Conservation (phyloP, 2,113 vertebrate genomes). For the Panthera uncia region DNA sequence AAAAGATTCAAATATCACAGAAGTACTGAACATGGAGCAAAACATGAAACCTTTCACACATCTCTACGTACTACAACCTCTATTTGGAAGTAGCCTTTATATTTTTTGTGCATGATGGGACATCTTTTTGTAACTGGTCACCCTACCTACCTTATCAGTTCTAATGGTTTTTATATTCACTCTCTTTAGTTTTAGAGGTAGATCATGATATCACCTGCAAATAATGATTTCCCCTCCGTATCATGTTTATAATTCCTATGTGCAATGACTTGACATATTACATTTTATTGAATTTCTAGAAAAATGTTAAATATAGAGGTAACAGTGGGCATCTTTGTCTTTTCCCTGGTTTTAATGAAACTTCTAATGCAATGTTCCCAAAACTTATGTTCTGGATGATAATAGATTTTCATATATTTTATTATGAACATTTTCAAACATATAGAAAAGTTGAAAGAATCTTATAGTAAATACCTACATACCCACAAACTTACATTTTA, state of each 20-base stretch:
- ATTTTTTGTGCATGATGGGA: not conserved
- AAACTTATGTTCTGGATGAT: conserved; percentile 9
- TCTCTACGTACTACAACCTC: not conserved
- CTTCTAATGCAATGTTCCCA: conserved; percentile 4
- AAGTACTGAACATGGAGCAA: not conserved
- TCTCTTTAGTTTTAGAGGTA: conserved; percentile 31
- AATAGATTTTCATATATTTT: conserved; percentile 45
- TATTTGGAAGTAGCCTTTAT: not conserved
- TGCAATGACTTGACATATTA: not conserved
- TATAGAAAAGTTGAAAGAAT: conserved; percentile 14
- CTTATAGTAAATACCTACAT: not conserved
- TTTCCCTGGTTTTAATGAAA: conserved; percentile 32
- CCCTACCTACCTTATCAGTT: not conserved
- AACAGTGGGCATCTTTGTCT: conserved; percentile 9
- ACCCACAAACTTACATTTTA: not conserved
- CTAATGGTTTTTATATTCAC: conserved; percentile 20
- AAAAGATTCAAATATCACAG: conserved; percentile 22
- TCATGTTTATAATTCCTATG: conserved; percentile 23
- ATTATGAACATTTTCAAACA: conserved; percentile 29
- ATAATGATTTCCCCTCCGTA: not conserved
- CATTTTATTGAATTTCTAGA: conserved; percentile 20
- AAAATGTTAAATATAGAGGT: conserved; percentile 18
- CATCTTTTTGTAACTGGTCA: conserved; percentile 33
- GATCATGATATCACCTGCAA: not conserved
- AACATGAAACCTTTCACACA: conserved; percentile 15